Percentiles rank a stretch among this genome's conserved stretches.
Evolutionary conservation across 2,113 vertebrate genomes (phyloP).

Genomic region (Poicephalus gulielmi): DNA sequence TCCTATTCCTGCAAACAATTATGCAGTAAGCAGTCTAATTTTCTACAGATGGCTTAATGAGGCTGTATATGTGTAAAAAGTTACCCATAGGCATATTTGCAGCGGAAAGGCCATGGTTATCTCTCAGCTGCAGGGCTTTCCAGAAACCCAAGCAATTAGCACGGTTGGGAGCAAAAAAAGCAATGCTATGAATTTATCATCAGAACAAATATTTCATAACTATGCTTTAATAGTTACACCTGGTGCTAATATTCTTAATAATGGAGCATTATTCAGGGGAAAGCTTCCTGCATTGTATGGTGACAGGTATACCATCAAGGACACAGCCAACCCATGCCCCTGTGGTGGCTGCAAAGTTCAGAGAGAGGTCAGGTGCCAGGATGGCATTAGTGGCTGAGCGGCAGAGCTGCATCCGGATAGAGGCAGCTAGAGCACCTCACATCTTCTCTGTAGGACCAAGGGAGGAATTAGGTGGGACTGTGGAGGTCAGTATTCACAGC

Average conservation of each 20-base stretch:
- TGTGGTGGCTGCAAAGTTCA: neutral
- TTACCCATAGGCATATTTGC: slow-evolving; percentile 24
- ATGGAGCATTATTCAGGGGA: neutral
- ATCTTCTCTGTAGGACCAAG: neutral
- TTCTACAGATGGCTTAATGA: slow-evolving; percentile 55
- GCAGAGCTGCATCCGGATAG: neutral
- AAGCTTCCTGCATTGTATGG: neutral
- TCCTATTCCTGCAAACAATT: slow-evolving; percentile 41
- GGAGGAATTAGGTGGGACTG: neutral
- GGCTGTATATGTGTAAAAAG: neutral
- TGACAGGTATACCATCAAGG: neutral
- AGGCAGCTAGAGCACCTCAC: neutral
- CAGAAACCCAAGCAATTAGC: neutral
- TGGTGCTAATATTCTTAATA: neutral
- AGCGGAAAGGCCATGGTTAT: slow-evolving; percentile 12
- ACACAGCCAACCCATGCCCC: neutral
- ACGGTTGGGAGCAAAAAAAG: neutral
- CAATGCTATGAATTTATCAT: neutral
- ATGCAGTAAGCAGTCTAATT: slow-evolving; percentile 43
- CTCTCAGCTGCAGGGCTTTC: slow-evolving; percentile 27
- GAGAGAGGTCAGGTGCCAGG: neutral
- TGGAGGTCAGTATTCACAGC: neutral
- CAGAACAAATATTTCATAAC: neutral
- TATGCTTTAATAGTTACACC: neutral
- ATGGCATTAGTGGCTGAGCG: neutral